Evolutionary conservation across 1,140 invertebrate genomes (phyloP).

Genomic region (Pseudobourletiella spinata): DNA sequence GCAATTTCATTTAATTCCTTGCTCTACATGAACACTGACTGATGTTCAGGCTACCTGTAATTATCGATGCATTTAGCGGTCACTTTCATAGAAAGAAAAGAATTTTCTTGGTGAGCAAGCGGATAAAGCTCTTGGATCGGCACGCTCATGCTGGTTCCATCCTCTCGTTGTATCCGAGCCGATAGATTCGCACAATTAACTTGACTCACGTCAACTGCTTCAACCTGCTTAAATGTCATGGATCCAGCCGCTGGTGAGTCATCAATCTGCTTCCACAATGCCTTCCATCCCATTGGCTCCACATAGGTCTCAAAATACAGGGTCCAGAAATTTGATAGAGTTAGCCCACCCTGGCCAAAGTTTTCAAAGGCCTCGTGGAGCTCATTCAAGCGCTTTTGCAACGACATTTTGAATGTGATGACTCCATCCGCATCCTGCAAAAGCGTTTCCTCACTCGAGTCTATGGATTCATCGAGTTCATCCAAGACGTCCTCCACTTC

Average conservation of each 20-base stretch:
- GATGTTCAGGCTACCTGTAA: no score
- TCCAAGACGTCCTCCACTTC: neutral
- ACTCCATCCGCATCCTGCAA: neutral
- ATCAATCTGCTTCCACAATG: neutral
- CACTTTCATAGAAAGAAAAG: neutral
- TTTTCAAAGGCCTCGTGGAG: neutral
- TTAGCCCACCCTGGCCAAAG: neutral
- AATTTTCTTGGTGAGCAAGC: neutral
- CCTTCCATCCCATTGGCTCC: neutral
- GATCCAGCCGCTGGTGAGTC: neutral
- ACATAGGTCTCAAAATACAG: constrained; percentile 2
- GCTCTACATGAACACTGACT: no score
- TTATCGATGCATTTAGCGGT: constrained; percentile 3
- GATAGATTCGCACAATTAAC: neutral
- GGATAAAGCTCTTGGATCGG: neutral
- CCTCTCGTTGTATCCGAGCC: neutral
- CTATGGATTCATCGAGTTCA: neutral
- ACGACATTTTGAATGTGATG: neutral
- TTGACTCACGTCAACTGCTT: neutral
- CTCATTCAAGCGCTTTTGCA: neutral
- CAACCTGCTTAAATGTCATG: neutral
- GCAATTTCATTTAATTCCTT: no score
- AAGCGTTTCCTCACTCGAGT: neutral
- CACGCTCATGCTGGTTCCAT: neutral
- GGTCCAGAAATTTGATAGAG: neutral